Base-by-base conservation (phyloP, 1,140 invertebrate genomes). In the Forficula auricularia region DNA sequence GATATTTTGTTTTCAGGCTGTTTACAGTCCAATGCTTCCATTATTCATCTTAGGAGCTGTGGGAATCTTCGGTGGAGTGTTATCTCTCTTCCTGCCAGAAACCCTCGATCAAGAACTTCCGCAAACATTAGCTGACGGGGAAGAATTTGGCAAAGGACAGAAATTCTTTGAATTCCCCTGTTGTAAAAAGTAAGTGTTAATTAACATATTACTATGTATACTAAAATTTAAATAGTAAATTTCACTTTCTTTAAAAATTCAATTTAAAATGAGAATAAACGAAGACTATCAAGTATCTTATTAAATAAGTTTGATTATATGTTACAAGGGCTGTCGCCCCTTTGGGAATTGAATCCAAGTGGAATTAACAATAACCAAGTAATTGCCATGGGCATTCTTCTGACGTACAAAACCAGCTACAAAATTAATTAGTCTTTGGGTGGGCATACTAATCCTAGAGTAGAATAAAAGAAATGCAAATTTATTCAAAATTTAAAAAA, bases 21-120 rank as follows among this genome's bases (percentile, higher is more conserved):
- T 73, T 34, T 63, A 82, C 7, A 75, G 76, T 0, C 61, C 71
- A 6, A 62, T 72, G 0, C 60, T 88, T 0, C 83, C 83, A 0
- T 62, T 88, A 0, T 50, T 82, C 1, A 73, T 87, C 9, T 61
- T 90, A 27, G 84, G 84, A 1, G 59, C 66, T 0, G 52, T 87
- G 2, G 79, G 81, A 0, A 67, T 88, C 2, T 2, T 72, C 1
- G 82, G 79, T 0, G 85, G 81, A 8, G 35, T 77, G 0, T 53
- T 87, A 2, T 71, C 77, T 14, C 64, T 88, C 0, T 72, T 84
- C 41, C 59, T 90, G 4, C 83, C 85, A 0, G 86, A 90, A 63
- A 89, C 85, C 0, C 63, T 85, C 47, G 72, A 81, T 50, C 73
- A 80, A 34, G 82, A 84, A 49, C 62, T 88, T 41, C 84, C 85